A percentile compares a stretch with the other conserved stretches of the same genome.
Evolutionary conservation across 2,797 vertebrate genomes (phyloP).

Genomic region (Selene dorsalis): DNA sequence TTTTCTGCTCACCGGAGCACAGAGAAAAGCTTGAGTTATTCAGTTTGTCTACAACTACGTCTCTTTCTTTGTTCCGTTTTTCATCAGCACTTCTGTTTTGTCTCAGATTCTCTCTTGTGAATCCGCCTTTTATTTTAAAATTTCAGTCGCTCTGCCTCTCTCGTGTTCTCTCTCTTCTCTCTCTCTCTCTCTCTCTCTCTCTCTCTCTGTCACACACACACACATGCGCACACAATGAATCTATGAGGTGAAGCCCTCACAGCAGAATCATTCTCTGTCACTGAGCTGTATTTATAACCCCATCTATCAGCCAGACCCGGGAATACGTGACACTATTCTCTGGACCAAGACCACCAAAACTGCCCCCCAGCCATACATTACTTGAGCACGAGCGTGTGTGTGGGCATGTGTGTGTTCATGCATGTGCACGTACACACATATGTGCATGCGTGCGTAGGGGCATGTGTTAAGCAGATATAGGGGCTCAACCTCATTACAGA

Average conservation of each 20-base stretch:
- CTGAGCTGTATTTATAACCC: conserved; percentile 77
- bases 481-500: conserved; percentile 55
- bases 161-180: background rate
- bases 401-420: conserved; percentile 20
- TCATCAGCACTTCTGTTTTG: conserved; percentile 42
- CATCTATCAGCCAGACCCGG: conserved; percentile 72
- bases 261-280: conserved; percentile 74
- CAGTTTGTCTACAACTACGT: conserved; percentile 26
- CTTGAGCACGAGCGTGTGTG: conserved; percentile 35
- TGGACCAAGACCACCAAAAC: conserved; percentile 75
- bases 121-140: conserved; percentile 31
- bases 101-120: conserved; percentile 33
- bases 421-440: background rate
- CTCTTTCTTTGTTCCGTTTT: conserved; percentile 42
- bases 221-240: conserved; percentile 37
- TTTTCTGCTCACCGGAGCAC: conserved; percentile 21
- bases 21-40: conserved; percentile 16
- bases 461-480: conserved; percentile 56
- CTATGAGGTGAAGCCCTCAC: conserved; percentile 66
- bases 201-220: background rate
- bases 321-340: conserved; percentile 72
- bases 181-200: background rate
- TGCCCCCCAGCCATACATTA: conserved; percentile 75
- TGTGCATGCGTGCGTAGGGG: background rate
- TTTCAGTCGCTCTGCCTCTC: background rate